phyloP scores from a whole-genome alignment of 1,140 invertebrate species.

The Araneus ventricosus region DNA sequence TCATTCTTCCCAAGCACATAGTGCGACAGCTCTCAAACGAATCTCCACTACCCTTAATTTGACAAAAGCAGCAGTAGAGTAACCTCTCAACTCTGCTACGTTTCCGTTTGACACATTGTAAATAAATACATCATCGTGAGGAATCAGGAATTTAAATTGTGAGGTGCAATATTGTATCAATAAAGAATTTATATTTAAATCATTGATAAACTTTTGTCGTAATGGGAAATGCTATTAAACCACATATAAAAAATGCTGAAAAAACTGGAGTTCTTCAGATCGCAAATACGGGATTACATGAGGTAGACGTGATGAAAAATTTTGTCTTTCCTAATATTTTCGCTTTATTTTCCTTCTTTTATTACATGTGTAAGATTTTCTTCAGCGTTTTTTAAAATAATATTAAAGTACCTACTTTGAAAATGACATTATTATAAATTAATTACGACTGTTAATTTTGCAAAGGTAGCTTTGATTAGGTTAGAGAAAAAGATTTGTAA shows the following conservation, averaged over 20 bases:
- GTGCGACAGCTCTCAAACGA: too few relatives aligned
- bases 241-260: constrained; percentile 94
- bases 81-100: not conserved
- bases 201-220: constrained; percentile 47
- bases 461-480: too few relatives aligned
- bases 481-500: too few relatives aligned
- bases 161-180: not conserved
- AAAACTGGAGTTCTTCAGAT: constrained; percentile 96
- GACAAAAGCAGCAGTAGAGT: not conserved
- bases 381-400: too few relatives aligned
- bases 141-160: too few relatives aligned
- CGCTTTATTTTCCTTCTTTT: not conserved
- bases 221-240: constrained; percentile 95
- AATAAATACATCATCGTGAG: constrained; percentile 9
- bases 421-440: too few relatives aligned
- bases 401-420: too few relatives aligned
- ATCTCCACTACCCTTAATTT: too few relatives aligned
- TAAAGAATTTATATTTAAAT: not conserved
- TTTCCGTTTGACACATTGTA: not conserved
- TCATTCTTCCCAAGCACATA: too few relatives aligned
- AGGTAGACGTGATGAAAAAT: not conserved
- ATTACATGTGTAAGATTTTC: too few relatives aligned
- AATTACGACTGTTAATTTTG: too few relatives aligned
- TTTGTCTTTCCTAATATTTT: not conserved
- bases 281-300: constrained; percentile 88